These are phyloP conservation scores for Crotophaga sulcirostris DNA, from an alignment of 2,113 vertebrate species.

Conservation along the genomic window DNA sequence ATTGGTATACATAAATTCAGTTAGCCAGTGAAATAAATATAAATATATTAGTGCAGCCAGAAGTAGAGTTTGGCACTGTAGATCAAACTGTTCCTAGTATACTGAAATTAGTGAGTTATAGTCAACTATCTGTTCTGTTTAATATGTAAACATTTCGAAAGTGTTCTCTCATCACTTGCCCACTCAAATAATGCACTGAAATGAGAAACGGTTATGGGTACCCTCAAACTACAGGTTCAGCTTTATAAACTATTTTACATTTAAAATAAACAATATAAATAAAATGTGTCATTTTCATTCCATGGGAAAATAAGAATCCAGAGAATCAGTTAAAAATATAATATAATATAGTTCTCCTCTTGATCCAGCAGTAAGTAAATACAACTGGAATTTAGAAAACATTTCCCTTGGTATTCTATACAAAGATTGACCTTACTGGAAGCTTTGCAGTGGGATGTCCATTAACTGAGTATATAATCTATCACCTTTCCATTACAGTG, in stretches of 20 bases:
- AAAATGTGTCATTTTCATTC: not conserved
- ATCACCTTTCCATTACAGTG: slow-evolving; percentile 15
- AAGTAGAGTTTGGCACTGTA: not conserved
- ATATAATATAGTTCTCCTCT: not conserved
- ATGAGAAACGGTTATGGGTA: not conserved
- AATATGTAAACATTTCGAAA: no score
- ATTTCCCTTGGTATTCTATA: not conserved
- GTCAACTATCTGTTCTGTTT: not conserved
- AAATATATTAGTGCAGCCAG: not conserved
- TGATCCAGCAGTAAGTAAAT: slow-evolving; percentile 6
- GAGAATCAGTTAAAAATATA: not conserved
- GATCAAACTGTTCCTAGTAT: not conserved
- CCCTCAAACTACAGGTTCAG: not conserved
- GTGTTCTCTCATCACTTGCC: not conserved
- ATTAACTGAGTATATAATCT: slow-evolving; percentile 5
- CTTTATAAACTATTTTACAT: not conserved
- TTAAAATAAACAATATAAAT: not conserved
- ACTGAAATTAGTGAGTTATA: not conserved
- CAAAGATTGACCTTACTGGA: not conserved
- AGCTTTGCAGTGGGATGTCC: not conserved
- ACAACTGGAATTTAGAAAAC: slow-evolving; percentile 11
- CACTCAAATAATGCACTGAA: not conserved
- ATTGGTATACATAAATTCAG: not conserved
- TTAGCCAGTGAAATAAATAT: not conserved
- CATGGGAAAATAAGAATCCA: not conserved